These are phyloP conservation scores for Serinus canaria DNA, from an alignment of 2,113 vertebrate genomes.

Conservation along the genomic window DNA sequence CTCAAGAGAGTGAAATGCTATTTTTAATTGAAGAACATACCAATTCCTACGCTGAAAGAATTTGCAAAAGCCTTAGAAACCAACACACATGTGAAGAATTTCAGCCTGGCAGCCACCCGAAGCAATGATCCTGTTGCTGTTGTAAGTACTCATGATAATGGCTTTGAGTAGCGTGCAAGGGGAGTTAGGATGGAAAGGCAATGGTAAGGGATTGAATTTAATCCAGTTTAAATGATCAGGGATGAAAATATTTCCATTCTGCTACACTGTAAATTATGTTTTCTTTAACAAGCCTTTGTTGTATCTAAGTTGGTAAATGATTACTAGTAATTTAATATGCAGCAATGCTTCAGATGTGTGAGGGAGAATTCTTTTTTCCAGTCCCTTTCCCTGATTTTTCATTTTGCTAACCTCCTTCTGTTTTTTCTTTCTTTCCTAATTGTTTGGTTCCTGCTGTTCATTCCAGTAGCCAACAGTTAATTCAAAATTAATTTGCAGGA, in stretches of 20 bases:
- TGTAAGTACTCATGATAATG: slow-evolving; percentile 69
- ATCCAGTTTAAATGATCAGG: neutral
- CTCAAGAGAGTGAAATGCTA: slow-evolving; percentile 18
- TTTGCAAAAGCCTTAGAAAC: slow-evolving; percentile 93
- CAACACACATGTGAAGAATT: slow-evolving; percentile 87
- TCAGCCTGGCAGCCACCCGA: slow-evolving; percentile 93
- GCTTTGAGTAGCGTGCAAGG: neutral
- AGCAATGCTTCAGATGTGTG: neutral
- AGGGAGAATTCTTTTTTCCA: neutral
- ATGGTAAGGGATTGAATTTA: neutral
- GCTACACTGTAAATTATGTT: neutral
- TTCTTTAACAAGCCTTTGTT: neutral
- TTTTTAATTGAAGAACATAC: slow-evolving; percentile 88
- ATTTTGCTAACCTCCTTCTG: neutral
- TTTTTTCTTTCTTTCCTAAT: neutral
- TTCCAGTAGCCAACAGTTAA: neutral
- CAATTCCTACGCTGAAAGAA: slow-evolving; percentile 94
- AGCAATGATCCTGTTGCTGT: slow-evolving; percentile 94
- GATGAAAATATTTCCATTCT: neutral
- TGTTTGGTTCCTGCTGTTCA: neutral
- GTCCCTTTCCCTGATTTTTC: neutral
- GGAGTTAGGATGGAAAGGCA: neutral
- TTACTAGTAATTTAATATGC: neutral
- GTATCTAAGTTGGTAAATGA: neutral
- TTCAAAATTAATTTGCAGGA: neutral